Conservation (phyloP, 1,140 invertebrate species). For the Parasteatoda tepidariorum region DNA sequence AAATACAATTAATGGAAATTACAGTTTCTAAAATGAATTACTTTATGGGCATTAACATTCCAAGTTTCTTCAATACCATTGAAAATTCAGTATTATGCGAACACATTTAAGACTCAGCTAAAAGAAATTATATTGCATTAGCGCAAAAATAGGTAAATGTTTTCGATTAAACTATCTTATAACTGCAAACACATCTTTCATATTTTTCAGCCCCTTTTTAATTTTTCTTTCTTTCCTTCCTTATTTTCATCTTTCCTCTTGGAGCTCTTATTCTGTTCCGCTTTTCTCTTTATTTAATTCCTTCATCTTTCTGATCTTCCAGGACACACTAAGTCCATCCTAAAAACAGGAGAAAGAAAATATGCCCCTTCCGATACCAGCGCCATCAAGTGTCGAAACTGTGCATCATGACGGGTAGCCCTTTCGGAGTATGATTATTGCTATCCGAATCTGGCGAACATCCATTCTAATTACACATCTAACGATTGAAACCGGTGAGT, state of each 20-base stretch:
- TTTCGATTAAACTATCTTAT: no score
- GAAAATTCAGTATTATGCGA: no score
- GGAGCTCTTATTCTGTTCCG: no score
- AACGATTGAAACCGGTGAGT: not conserved
- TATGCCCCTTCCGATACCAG: not conserved
- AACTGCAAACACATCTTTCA: no score
- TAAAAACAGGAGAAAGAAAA: not conserved
- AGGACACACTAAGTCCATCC: not conserved
- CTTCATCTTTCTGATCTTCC: not conserved
- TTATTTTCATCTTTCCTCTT: not conserved
- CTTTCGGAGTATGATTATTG: not conserved
- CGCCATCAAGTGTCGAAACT: not conserved
- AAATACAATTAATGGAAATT: no score
- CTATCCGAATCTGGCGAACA: not conserved
- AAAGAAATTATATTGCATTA: no score
- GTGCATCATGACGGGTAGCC: not conserved
- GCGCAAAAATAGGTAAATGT: no score
- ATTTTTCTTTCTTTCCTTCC: not conserved
- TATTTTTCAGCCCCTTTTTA: no score
- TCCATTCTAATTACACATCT: not conserved
- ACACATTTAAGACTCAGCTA: no score
- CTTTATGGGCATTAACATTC: no score
- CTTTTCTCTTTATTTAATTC: not conserved
- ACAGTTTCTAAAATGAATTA: no score
- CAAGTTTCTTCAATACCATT: no score